Conservation (phyloP, 2,888 invertebrate species). For the Pelosia muscerda region DNA sequence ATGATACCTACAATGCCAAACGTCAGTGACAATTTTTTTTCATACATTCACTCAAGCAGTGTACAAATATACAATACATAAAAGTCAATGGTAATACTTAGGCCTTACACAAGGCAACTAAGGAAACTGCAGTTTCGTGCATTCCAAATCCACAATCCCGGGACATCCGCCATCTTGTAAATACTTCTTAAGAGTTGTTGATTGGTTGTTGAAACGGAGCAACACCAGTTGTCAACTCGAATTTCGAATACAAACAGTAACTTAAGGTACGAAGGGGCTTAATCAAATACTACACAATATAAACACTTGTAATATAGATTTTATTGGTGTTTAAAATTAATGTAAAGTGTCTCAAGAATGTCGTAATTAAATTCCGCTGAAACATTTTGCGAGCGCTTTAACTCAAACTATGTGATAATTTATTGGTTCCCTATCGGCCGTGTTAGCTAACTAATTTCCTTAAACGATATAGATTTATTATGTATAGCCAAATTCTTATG, state of each 20-base stretch:
- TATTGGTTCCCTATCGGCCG: neutral
- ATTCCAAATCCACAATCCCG: too few species aligned
- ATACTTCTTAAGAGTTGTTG: too few species aligned
- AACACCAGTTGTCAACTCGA: too few species aligned
- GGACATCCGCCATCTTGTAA: too few species aligned
- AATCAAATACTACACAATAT: neutral
- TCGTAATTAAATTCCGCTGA: constrained; percentile 30
- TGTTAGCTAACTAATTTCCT: neutral
- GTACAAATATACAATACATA: neutral
- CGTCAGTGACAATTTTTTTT: too few species aligned
- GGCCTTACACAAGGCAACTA: too few species aligned
- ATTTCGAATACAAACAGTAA: too few species aligned
- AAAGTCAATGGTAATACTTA: constrained; percentile 5
- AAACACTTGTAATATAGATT: neutral
- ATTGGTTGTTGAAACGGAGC: too few species aligned
- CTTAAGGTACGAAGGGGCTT: too few species aligned
- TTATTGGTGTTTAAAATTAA: constrained; percentile 22
- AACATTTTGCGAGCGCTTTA: constrained; percentile 25
- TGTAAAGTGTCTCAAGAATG: constrained; percentile 31
- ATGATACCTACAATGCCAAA: too few species aligned
- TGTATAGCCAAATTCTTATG: neutral
- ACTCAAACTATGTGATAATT: constrained; percentile 8
- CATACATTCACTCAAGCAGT: too few species aligned
- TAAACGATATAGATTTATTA: neutral
- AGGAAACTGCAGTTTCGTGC: too few species aligned